Conservation (phyloP, 2,888 invertebrate genomes). For the Clostera curtula region DNA sequence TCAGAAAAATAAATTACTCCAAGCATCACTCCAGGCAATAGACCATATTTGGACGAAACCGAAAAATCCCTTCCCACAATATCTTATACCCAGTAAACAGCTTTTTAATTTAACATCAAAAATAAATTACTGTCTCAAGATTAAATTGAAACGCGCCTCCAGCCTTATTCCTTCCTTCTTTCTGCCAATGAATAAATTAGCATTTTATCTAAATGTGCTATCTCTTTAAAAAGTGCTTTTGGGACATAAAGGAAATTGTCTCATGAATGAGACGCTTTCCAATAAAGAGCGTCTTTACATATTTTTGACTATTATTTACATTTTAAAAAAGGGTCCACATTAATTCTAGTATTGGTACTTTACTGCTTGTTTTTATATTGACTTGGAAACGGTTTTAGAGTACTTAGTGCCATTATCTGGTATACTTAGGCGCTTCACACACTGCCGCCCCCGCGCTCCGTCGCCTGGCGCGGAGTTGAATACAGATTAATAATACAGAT, state of each 20-base stretch:
- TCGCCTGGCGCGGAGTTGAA: too few species aligned
- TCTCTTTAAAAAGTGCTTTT: slow-evolving; percentile 64
- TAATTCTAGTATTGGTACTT: too few species aligned
- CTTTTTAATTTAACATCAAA: slow-evolving; percentile 52
- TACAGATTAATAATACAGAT: too few species aligned
- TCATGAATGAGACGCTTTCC: slow-evolving; percentile 21
- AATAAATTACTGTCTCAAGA: slow-evolving; percentile 51
- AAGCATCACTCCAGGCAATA: too few species aligned
- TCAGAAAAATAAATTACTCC: too few species aligned
- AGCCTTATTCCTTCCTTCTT: slow-evolving; percentile 51
- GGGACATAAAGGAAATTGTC: slow-evolving; percentile 39
- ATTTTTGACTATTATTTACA: slow-evolving; percentile 26
- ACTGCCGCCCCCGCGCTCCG: too few species aligned
- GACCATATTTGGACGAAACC: too few species aligned
- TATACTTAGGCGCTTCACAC: too few species aligned
- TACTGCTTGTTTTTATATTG: too few species aligned
- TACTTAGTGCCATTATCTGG: too few species aligned
- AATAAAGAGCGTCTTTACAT: slow-evolving; percentile 25
- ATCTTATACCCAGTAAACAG: slow-evolving; percentile 24
- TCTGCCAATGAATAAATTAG: slow-evolving; percentile 69
- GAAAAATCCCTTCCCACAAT: slow-evolving; percentile 3
- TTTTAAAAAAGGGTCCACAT: slow-evolving; percentile 4
- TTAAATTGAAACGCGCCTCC: slow-evolving; percentile 56
- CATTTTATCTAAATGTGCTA: slow-evolving; percentile 64
- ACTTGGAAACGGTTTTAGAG: too few species aligned